phyloP scores from a whole-genome alignment of 1,140 invertebrate species.

The Drosophila prosaltans region DNA sequence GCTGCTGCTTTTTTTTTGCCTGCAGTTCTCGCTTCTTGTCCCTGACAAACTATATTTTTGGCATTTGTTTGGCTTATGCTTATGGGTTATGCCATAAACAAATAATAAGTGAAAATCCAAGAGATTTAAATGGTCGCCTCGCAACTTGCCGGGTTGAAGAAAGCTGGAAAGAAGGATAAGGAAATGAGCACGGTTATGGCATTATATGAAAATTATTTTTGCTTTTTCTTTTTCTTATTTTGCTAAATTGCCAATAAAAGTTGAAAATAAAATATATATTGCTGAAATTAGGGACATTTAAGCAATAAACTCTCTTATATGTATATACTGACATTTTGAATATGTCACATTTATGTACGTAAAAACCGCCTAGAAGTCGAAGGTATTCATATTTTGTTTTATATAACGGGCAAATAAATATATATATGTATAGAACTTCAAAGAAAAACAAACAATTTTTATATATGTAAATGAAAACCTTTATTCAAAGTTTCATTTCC shows the following conservation, averaged over 20 bases:
- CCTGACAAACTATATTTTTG: constrained; percentile 32
- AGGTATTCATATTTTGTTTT: too few relatives aligned
- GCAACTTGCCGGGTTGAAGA: constrained; percentile 27
- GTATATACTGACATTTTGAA: too few relatives aligned
- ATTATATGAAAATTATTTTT: constrained; percentile 1
- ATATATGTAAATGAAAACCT: background rate
- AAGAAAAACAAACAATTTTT: background rate
- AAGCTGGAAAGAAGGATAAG: background rate
- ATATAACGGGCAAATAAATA: too few relatives aligned
- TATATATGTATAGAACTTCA: too few relatives aligned
- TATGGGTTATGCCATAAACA: constrained; percentile 39
- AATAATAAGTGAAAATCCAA: constrained; percentile 28
- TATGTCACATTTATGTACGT: too few relatives aligned
- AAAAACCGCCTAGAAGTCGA: too few relatives aligned
- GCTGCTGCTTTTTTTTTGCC: background rate
- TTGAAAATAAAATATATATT: background rate
- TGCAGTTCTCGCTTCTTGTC: constrained; percentile 5
- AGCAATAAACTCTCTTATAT: background rate
- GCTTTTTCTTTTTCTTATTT: background rate
- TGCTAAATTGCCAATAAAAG: background rate
- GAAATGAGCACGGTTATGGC: background rate
- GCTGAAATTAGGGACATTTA: background rate
- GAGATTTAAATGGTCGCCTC: constrained; percentile 10
- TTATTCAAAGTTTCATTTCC: background rate
- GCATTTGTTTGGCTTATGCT: constrained; percentile 32